Conservation (phyloP, 2,113 vertebrate species). For the Ariopsis seemanni region DNA sequence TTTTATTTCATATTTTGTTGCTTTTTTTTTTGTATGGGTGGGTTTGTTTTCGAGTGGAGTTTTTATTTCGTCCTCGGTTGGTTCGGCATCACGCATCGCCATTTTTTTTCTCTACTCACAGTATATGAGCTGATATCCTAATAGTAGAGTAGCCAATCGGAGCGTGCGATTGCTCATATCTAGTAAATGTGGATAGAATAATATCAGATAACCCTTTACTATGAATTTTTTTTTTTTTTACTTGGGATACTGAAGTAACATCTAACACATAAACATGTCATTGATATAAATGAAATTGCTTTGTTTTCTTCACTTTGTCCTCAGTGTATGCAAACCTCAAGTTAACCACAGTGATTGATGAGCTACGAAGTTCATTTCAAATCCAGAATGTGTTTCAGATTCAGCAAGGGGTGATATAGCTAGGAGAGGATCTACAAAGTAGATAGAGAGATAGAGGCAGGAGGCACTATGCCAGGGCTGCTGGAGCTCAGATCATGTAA, state of each 20-base stretch:
- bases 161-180: too few relatives aligned
- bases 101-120: too few relatives aligned
- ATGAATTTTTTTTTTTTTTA: not conserved
- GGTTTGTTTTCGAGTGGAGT: too few relatives aligned
- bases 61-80: too few relatives aligned
- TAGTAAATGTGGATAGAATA: too few relatives aligned
- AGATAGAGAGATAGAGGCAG: not conserved
- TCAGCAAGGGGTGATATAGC: not conserved
- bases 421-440: not conserved
- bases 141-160: too few relatives aligned
- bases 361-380: not conserved
- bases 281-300: not conserved
- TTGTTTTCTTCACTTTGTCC: not conserved
- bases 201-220: not conserved
- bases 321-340: not conserved
- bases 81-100: too few relatives aligned
- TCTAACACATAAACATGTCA: not conserved
- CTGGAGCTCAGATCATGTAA: slow-evolving; percentile 65
- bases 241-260: not conserved
- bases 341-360: not conserved
- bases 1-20: too few relatives aligned
- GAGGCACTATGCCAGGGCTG: slow-evolving; percentile 58
- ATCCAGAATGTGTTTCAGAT: not conserved
- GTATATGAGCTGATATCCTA: too few relatives aligned
- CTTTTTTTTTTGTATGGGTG: too few relatives aligned